Conservation (phyloP, 2,113 vertebrate species). For the Paedocypris sp. region DNA sequence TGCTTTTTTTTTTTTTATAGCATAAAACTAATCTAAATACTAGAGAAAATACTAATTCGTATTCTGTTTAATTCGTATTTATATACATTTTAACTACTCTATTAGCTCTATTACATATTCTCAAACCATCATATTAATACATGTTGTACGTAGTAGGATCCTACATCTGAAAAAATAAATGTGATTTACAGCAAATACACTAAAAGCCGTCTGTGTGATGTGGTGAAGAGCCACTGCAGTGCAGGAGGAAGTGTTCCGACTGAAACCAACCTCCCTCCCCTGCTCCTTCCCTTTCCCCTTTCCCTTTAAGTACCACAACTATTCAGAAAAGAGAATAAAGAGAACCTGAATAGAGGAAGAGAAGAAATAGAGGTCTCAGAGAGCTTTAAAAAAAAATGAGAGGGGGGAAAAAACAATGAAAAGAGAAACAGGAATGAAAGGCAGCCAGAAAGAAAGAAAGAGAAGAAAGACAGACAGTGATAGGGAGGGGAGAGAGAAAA, state of each 20-base stretch:
- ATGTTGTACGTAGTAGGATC: too few species aligned
- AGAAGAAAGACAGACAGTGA: slow-evolving; percentile 42
- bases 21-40: too few species aligned
- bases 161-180: too few species aligned
- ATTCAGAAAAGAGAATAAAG: slow-evolving; percentile 69
- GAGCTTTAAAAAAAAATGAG: slow-evolving; percentile 54
- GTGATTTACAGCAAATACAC: not conserved
- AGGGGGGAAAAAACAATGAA: slow-evolving; percentile 53
- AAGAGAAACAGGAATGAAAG: slow-evolving; percentile 62
- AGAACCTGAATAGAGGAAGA: slow-evolving; percentile 65
- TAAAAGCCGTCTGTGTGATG: slow-evolving; percentile 35
- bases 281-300: slow-evolving; percentile 45
- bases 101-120: too few species aligned
- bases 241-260: slow-evolving; percentile 65
- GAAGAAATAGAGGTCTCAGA: slow-evolving; percentile 55
- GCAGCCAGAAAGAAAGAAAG: slow-evolving; percentile 50
- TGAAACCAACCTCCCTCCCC: slow-evolving; percentile 62
- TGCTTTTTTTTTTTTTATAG: too few species aligned
- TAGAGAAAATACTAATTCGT: too few species aligned
- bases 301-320: slow-evolving; percentile 66
- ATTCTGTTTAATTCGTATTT: too few species aligned
- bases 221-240: slow-evolving; percentile 56
- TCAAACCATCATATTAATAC: too few species aligned
- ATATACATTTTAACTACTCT: too few species aligned
- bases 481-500: slow-evolving; percentile 50